Base-by-base conservation (phyloP, 2,797 vertebrate genomes). In the Myotis findleyi region DNA sequence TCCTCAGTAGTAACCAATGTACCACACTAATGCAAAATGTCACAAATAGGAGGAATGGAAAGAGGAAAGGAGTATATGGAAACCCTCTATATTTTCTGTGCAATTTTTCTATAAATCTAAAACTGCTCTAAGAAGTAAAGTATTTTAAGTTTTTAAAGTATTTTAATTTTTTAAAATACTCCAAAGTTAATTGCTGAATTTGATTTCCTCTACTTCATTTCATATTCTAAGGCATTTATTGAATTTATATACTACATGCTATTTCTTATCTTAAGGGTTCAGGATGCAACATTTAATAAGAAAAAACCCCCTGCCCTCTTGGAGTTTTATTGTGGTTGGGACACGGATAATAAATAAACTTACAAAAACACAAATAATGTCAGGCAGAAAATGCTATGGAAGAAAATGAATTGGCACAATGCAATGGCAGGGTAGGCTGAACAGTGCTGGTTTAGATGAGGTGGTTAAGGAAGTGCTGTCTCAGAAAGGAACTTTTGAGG, bases 101-200 rank as follows among this genome's bases (percentile, higher is more conserved):
- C 30, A 41, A 30, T 79, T 84, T 87, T 86, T 73, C 86, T 94
- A 23, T 38, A 88, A 95, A 82, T 25, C 47, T 87, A 66, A 86
- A 87, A 71, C 23, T 76, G 5, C n/a, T 91, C 13, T 82, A 69
- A 87, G 33, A 91, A 69, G 77, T 47, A 47, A 38, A 79, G 2
- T 47, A 62, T 91, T 79, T 79, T 71, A 44, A 68, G 3, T 57
- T 57, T 38, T 85, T 69, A 75, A 75, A 86, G 72, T 64, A 14
- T 10, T 75, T 55, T 30, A 30, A 30, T 62, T 62, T 62, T 62
- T 30, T 14, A 47, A 83, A 87, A 73, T n/a, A 89, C 51, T 79
- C 49, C 5, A 64, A 76, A 71, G 38, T 84, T 86, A 84, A 75
- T 80, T 66, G 30, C 66, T 72, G 27, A 49, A 41, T 66, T 71